Evolutionary conservation across 1,140 invertebrate species (phyloP), one percentile per base, ranked within the genome.

Genomic region (Copidosoma floridanum): DNA sequence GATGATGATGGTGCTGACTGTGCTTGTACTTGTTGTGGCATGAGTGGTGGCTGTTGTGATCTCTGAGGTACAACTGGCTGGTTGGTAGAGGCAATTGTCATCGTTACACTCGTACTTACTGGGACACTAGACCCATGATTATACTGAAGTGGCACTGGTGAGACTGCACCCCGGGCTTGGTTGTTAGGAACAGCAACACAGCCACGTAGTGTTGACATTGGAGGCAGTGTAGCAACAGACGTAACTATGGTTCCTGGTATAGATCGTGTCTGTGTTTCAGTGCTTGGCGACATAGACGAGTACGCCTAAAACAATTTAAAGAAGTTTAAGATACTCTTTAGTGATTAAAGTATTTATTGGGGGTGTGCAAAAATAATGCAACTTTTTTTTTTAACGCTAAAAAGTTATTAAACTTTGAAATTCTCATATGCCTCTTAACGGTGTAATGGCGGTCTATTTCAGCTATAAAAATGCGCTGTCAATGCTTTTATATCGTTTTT

Each of bases 141-240:
- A 66, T 78, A 78, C 69, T 82, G 77, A 66, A 82, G 75, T 29
- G 82, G 80, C 60, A 85, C 85, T 73, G 88, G 84, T 65, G 85
- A 85, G 24, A 85, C 82, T 65, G 83, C 77, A 47, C 75, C 76
- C 37, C 52, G 59, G 78, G 70, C 64, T 74, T 67, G 57, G 5
- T 51, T 24, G 21, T 44, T 57, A 6, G 60, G 47, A 1, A 77
- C 78, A 5, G 73, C 85, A 54, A 81, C 81, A 65, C 81, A 82
- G 37, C 88, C 87, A 35, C 92, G 85, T 83, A 97, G 93, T 62
- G 91, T 92, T 53, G 93, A 95, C 93, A 97, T 96, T 35, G 94
- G 94, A 57, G 94, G 94, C 78, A 97, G 83, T 53, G 91, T 88
- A 65, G 83, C 82, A 64, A 84, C 82, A 57, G 78, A 87, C 70